Evolutionary conservation across 2,113 vertebrate species (phyloP).

Genomic region (Montifringilla adamsi): DNA sequence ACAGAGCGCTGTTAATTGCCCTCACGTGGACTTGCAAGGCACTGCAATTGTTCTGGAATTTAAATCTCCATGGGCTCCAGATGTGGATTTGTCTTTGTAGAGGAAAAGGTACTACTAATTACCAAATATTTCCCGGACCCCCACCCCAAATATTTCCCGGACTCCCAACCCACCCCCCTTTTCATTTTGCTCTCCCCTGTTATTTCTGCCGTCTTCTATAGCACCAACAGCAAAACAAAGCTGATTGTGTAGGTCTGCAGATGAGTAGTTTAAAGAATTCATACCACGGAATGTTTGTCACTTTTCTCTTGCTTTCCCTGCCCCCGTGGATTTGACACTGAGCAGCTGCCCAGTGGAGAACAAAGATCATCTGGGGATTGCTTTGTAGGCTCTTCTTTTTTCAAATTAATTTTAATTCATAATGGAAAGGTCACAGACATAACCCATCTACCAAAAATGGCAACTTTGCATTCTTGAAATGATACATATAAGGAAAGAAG

Average conservation of each 20-base stretch:
- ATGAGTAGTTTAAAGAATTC: background rate
- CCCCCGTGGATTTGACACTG: accelerated
- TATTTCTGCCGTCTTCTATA: background rate
- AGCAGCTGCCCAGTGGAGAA: background rate
- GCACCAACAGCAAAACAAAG: background rate
- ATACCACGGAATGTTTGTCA: background rate
- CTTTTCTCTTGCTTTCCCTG: background rate
- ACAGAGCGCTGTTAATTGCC: background rate
- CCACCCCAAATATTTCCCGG: background rate
- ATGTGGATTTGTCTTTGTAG: background rate
- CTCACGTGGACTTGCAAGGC: conserved; percentile 46
- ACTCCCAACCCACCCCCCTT: background rate
- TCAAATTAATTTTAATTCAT: conserved; percentile 2
- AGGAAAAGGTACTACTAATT: background rate
- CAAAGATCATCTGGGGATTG: background rate
- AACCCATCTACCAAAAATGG: background rate
- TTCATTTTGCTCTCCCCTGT: background rate
- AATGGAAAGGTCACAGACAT: background rate
- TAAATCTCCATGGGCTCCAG: background rate
- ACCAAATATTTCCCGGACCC: background rate
- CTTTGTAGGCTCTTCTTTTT: background rate
- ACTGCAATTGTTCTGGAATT: conserved; percentile 25
- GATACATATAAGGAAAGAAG: background rate
- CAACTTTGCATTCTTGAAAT: background rate
- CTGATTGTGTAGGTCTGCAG: background rate